A percentile compares a stretch with the other conserved stretches of the same genome.
phyloP scores from a whole-genome alignment of 37 sponge, comb jelly and placozoan genomes.

The Oopsacas minuta region DNA sequence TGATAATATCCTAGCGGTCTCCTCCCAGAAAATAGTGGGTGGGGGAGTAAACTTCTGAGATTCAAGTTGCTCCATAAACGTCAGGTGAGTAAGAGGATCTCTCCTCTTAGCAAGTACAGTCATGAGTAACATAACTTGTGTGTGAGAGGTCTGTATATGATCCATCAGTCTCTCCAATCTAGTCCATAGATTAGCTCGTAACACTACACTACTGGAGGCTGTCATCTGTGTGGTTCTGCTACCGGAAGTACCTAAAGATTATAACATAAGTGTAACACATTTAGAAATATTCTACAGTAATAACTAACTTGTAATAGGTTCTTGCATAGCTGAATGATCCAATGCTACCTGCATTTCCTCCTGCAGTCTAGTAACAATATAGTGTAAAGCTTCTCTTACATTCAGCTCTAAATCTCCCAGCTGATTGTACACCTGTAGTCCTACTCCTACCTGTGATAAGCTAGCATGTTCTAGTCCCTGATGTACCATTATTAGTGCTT shows the following conservation, averaged over 20 bases:
- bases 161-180: slow-evolving; percentile 62
- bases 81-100: slow-evolving; percentile 56
- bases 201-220: slow-evolving; percentile 37
- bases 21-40: neutral
- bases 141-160: slow-evolving; percentile 41
- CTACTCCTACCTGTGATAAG: slow-evolving; percentile 71
- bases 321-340: slow-evolving; percentile 46
- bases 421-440: slow-evolving; percentile 85
- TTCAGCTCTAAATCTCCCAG: slow-evolving; percentile 51
- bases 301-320: neutral
- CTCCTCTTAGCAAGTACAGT: slow-evolving; percentile 67
- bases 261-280: neutral
- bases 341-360: slow-evolving; percentile 50
- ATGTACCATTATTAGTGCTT: slow-evolving; percentile 69
- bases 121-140: slow-evolving; percentile 54
- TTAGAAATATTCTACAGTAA: no score
- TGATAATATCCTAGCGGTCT: neutral
- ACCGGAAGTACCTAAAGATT: neutral
- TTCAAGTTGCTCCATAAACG: slow-evolving; percentile 41
- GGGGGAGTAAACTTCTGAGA: neutral
- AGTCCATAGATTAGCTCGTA: slow-evolving; percentile 87
- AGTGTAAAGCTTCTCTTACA: slow-evolving; percentile 33
- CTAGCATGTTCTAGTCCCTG: slow-evolving; percentile 79
- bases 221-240: slow-evolving; percentile 18
- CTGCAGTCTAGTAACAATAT: slow-evolving; percentile 40